phyloP scores from a whole-genome alignment of 2,797 vertebrate genomes.

The Scomberomorus guttatus region DNA sequence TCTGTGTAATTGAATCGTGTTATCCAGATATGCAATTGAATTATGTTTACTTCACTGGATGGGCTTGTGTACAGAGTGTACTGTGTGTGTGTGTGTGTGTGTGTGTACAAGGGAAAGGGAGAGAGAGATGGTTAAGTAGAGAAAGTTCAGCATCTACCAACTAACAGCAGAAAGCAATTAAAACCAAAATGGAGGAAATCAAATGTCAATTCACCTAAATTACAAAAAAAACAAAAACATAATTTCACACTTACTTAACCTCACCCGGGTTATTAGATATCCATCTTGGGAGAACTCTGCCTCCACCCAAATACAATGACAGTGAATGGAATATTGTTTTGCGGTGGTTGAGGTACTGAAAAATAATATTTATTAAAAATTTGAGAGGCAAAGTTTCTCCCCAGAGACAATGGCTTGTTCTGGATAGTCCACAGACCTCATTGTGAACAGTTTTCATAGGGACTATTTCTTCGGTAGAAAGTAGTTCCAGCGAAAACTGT shows the following conservation, averaged over 20 bases:
- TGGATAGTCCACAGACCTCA: too few species aligned
- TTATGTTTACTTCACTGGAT: slow-evolving; percentile 84
- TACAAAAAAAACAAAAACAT: not conserved
- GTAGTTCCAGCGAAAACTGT: too few species aligned
- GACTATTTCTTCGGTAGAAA: not conserved
- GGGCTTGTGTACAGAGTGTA: slow-evolving; percentile 69
- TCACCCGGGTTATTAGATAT: not conserved
- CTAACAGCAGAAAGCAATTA: slow-evolving; percentile 57
- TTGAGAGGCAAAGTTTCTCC: not conserved
- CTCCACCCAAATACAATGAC: not conserved
- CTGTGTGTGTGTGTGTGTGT: slow-evolving; percentile 38
- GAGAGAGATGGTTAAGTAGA: slow-evolving; percentile 12
- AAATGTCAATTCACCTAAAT: slow-evolving; percentile 30
- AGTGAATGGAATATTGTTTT: not conserved
- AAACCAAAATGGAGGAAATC: slow-evolving; percentile 47
- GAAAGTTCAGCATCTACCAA: slow-evolving; percentile 42
- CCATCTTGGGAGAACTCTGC: not conserved
- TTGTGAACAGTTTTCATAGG: too few species aligned
- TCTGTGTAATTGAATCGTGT: slow-evolving; percentile 85
- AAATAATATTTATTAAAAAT: not conserved
- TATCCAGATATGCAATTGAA: slow-evolving; percentile 86
- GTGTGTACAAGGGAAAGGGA: not conserved
- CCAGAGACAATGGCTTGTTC: too few species aligned
- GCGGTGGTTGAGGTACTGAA: not conserved
- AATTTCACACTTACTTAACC: slow-evolving; percentile 23